Evolutionary conservation across 2,888 invertebrate species (phyloP), one percentile per base, ranked within the genome.

Genomic region (Melikaiella ostensackeni): DNA sequence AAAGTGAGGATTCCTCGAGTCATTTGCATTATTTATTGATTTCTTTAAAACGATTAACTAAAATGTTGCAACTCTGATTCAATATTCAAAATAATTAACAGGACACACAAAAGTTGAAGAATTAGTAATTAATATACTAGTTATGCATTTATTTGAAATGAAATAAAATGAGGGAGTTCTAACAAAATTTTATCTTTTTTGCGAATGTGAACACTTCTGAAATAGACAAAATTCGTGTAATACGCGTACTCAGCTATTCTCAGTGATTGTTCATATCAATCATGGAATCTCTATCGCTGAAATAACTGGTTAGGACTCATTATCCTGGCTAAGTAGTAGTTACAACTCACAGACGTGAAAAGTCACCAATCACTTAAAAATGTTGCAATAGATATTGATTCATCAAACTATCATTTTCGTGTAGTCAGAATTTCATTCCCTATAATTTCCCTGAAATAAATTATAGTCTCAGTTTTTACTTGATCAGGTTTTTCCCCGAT

Each of bases 21-120:
- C 21, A 3, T 42, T 42, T 42, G 64, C 8, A 66, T 66, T 46
- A 66, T 66, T 66, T 16, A 66, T 66, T 66, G 42, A 66, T 66
- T 66, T 38, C 64, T 19, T 64, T 64, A 21, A 21, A 42, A 64
- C 19, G 21, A 66, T 66, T 24, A 66, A 38, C 16, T 38, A 9
- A 21, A 64, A 38, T 21, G 24, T 1, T 38, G 11, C 35, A 11
- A 35, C 2, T 35, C 7, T 35, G 9, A 8, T 35, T 7, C 35
- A 38, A 38, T 38, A n/a, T 38, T 11, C 0, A 38, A 38, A 38
- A 11, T 9, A 38, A 38, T 38, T 38, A 11, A 11, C 9, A 11
- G 35, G 35, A 1, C 11, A 38, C 9, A 38, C 0, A 13, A 13
- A 38, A 11, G 13, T 38, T 38, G 11, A 38, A 13, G 8, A 38